A percentile compares a stretch with the other conserved stretches of the same genome.
These are phyloP conservation scores for Salmo trutta DNA, from an alignment of 2,797 vertebrate genomes.

Conservation along the genomic window DNA sequence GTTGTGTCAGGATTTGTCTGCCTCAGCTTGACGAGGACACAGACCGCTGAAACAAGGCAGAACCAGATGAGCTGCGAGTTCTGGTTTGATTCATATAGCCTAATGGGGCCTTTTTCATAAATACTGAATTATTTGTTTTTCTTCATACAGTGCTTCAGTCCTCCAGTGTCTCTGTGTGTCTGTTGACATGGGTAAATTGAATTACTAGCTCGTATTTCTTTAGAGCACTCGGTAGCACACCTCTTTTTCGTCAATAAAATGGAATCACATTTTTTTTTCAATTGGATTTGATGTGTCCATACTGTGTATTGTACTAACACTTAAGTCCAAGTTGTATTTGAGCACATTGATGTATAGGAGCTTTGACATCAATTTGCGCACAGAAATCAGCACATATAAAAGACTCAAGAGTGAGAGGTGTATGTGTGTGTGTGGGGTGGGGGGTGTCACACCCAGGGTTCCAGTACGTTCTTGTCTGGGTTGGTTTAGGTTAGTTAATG, in stretches of 20 bases:
- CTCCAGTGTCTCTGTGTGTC: slow-evolving; percentile 1
- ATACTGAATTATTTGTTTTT: not conserved
- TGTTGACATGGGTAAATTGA: not conserved
- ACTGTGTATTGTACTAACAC: not conserved
- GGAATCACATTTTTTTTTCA: not conserved
- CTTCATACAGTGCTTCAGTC: not conserved
- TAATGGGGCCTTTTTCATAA: not conserved
- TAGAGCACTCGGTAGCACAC: not conserved
- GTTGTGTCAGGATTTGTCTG: slow-evolving; percentile 67
- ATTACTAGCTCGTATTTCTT: not conserved
- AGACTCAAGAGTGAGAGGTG: too few relatives aligned
- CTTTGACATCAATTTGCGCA: not conserved
- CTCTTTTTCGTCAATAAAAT: not conserved
- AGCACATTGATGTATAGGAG: not conserved
- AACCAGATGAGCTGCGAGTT: not conserved
- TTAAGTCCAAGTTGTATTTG: not conserved
- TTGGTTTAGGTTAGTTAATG: too few relatives aligned
- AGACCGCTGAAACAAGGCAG: not conserved
- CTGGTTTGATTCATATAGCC: not conserved
- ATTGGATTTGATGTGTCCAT: not conserved
- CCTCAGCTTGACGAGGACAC: slow-evolving; percentile 54
- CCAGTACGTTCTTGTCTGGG: too few relatives aligned
- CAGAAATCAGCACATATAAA: too few relatives aligned
- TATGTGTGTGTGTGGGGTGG: too few relatives aligned
- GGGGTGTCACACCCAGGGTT: too few relatives aligned